Evolutionary conservation across 2,797 vertebrate genomes (phyloP).

Genomic region (Thaleichthys pacificus): DNA sequence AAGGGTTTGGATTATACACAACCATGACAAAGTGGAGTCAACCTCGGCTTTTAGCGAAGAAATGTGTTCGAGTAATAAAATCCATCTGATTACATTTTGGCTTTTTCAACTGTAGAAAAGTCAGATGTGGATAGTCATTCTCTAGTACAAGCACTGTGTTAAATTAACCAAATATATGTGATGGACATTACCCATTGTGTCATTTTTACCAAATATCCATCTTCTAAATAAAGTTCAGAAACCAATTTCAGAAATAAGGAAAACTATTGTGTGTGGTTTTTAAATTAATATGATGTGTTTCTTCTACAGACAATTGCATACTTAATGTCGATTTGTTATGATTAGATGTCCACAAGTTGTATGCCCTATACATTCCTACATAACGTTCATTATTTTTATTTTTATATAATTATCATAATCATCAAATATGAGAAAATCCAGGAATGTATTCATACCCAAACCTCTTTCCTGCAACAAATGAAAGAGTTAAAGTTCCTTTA

Average conservation of each 20-base stretch:
- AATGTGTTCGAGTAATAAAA: not conserved
- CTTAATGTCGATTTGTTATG: no score
- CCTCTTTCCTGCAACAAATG: not conserved
- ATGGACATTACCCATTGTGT: not conserved
- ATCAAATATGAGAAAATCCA: no score
- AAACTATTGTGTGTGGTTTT: no score
- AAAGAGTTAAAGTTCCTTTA: constrained; percentile 15
- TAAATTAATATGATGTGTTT: no score
- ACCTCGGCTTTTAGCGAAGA: constrained; percentile 17
- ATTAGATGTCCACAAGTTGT: no score
- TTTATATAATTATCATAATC: no score
- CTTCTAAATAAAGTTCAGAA: no score
- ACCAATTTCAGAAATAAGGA: no score
- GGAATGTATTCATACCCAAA: not conserved
- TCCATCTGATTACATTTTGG: not conserved
- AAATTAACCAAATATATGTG: not conserved
- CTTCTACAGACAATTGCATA: no score
- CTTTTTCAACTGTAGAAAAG: not conserved
- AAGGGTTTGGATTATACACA: constrained; percentile 22
- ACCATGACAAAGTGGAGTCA: constrained; percentile 16
- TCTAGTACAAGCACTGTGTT: not conserved
- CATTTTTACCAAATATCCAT: not conserved
- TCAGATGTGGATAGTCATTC: no score
- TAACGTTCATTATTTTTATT: no score
- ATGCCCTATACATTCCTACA: no score